Evolutionary conservation across 1,140 invertebrate genomes (phyloP), one percentile per base, ranked within the genome.

Genomic region (Drosophila asahinai): DNA sequence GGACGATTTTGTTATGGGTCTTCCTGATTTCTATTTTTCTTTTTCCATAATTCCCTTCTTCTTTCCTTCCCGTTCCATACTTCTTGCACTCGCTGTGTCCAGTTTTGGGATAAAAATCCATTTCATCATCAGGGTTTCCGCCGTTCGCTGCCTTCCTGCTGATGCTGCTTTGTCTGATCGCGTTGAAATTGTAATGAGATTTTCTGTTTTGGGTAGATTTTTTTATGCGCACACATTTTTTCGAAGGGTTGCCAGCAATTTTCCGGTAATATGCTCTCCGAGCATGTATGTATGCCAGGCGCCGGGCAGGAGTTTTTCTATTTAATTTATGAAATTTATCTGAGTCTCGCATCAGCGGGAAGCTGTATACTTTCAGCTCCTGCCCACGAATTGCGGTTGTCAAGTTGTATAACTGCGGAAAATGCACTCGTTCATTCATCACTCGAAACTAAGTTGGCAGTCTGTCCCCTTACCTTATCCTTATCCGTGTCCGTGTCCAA

Each of bases 251-350:
- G 81, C 75, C 83, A 66, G 73, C 77, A 92, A 92, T 92, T 92
- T 92, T 86, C 75, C 91, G 84, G 76, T 92, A 86, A 92, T 92
- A 82, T 92, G 91, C 70, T 68, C 30, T 57, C 43, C n/a, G 45
- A 40, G 27, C 57, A 38, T 58, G 17, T 43, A 49, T 67, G 38
- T 43, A 48, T 66, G 38, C 33, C 33, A 3, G 33, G 36, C 40
- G 40, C 48, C 66, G 61, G 55, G 52, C 57, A 27, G 52, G 54
- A 51, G 48, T 71, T 67, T 81, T 81, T 89, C 75, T 87, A 92
- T 92, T 92, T 92, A 92, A 92, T 92, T 92, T 89, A 86, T 80
- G 81, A 92, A 92, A 89, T 89, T 91, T 92, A 92, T 92, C 86
- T 90, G 82, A 58, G 67, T 47, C 72, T 82, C 72, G 55, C 81